Evolutionary conservation across 1,140 invertebrate species (phyloP).

Genomic region (Chionoecetes opilio): DNA sequence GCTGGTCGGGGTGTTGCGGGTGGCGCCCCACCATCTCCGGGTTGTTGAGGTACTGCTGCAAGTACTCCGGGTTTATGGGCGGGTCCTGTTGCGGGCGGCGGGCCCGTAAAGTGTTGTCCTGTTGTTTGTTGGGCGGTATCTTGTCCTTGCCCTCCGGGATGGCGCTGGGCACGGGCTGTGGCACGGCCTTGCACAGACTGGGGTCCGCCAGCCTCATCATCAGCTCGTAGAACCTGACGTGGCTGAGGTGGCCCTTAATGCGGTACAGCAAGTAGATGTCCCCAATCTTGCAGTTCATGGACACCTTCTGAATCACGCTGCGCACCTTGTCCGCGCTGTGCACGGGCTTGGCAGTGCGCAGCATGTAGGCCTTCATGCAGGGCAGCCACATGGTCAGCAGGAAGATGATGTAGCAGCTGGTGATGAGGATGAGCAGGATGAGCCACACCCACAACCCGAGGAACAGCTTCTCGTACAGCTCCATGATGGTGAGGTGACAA

Average conservation of each 20-base stretch:
- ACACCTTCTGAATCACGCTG: conserved; percentile 35
- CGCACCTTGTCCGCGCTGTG: conserved; percentile 65
- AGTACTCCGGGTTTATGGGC: conserved; percentile 63
- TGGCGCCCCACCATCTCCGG: conserved; percentile 60
- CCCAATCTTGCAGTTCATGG: conserved; percentile 73
- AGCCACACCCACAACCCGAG: conserved; percentile 79
- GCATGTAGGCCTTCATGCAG: conserved; percentile 55
- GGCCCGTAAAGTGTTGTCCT: conserved; percentile 64
- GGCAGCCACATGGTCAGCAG: conserved; percentile 71
- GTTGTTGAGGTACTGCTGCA: conserved; percentile 59
- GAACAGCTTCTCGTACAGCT: conserved; percentile 80
- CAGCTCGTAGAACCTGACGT: conserved; percentile 72
- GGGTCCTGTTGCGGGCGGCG: conserved; percentile 69
- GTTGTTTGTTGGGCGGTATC: conserved; percentile 60
- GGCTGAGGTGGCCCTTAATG: conserved; percentile 70
- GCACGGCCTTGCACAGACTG: conserved; percentile 42
- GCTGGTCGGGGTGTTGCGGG: conserved; percentile 66
- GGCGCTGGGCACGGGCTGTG: not conserved
- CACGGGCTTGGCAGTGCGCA: conserved; percentile 68
- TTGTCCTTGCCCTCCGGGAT: conserved; percentile 59
- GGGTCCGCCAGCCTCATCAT: conserved; percentile 70
- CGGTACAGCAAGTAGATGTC: conserved; percentile 76
- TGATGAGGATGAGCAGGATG: conserved; percentile 71
- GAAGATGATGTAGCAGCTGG: conserved; percentile 77
- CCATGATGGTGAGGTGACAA: conserved; percentile 80